A percentile compares a stretch with the other conserved stretches of the same genome.
Conservation (phyloP, 2,113 vertebrate genomes). For the Neoarius graeffei region DNA sequence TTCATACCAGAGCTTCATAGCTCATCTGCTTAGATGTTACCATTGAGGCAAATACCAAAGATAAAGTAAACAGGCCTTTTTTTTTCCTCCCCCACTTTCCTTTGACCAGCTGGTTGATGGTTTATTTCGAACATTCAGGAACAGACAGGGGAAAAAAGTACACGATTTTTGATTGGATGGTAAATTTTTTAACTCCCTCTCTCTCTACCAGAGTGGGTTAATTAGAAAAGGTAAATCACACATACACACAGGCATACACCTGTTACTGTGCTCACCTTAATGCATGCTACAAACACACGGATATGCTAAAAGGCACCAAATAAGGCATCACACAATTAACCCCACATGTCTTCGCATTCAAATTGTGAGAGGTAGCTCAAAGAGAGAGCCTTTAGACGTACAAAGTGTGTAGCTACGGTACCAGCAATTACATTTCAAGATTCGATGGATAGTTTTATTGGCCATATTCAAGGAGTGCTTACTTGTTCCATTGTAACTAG, state of each 20-base stretch:
- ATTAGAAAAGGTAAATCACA: slow-evolving; percentile 62
- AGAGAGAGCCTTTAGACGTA: neutral
- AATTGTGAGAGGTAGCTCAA: slow-evolving; percentile 30
- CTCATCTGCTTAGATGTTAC: slow-evolving; percentile 24
- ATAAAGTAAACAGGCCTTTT: slow-evolving; percentile 22
- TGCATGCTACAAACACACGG: slow-evolving; percentile 45
- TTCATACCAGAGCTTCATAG: slow-evolving; percentile 12
- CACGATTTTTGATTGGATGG: neutral
- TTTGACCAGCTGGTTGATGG: slow-evolving; percentile 31
- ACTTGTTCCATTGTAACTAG: neutral
- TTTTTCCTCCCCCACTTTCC: neutral
- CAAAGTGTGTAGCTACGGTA: neutral
- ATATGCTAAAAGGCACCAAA: slow-evolving; percentile 27
- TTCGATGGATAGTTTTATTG: neutral
- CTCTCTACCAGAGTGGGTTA: slow-evolving; percentile 50
- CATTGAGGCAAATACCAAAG: slow-evolving; percentile 23
- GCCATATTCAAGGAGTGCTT: too few relatives aligned
- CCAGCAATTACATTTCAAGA: neutral
- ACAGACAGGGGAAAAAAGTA: neutral
- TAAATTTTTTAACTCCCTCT: neutral
- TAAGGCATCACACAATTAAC: slow-evolving; percentile 32
- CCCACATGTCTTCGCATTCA: slow-evolving; percentile 34
- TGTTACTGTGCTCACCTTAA: slow-evolving; percentile 58
- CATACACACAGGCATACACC: slow-evolving; percentile 58
- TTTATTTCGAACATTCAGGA: slow-evolving; percentile 9